Evolutionary conservation across 2,888 invertebrate species (phyloP), one percentile per base, ranked within the genome.

Genomic region (Orthosia cruda): DNA sequence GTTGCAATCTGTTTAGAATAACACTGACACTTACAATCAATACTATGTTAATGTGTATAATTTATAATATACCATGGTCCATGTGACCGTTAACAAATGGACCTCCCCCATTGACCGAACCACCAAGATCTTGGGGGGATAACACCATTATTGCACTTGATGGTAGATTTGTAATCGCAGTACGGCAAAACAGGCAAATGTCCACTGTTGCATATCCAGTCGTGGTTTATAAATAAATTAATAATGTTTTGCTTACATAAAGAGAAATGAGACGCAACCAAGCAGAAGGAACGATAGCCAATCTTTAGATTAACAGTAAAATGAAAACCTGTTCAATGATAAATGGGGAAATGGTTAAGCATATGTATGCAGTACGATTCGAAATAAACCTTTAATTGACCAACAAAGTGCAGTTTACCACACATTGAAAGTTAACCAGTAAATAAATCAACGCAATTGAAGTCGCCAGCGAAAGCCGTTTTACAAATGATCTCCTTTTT

Each of bases 401-500:
- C 54, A 81, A 71, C 67, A 65, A 65, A 52, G 62, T 80, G 54
- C 54, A 66, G 45, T 80, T 59, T 62, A 79, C 81, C 74, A 74
- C 84, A 76, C 77, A 84, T 78, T 81, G 66, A 84, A 74, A 69
- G 62, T 62, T 64, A 61, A 80, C 71, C 78, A 68, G 76, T 72
- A 79, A 77, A 87, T 83, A 86, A 87, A 77, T 87, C 85, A 79
- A 75, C 74, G 63, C 83, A 76, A 78, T 78, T 77, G 80, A 83
- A 77, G 68, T 80, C 55, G 67, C 66, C 4, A 81, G 85, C 67
- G 83, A 86, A 86, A 86, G 87, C 69, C 65, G 86, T 85, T 79
- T 84, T 72, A 80, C 85, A 87, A 87, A 86, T 73, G 87, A 83
- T 77, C 86, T 87, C 86, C 87, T 83, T 87, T 87, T 87, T 81